Evolutionary conservation across 2,888 invertebrate genomes (phyloP).

Genomic region (Chloroclysta siterata): DNA sequence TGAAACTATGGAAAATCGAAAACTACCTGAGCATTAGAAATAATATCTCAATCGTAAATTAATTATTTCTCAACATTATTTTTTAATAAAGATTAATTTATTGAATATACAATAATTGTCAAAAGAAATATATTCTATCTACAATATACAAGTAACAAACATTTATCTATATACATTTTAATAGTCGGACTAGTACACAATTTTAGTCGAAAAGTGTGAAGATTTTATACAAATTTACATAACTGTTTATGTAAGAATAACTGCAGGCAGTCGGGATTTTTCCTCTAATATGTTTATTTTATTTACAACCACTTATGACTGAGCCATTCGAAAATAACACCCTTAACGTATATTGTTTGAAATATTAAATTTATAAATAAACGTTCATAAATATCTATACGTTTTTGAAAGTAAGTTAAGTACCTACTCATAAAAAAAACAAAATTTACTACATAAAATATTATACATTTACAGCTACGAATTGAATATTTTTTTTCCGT

Average conservation of each 20-base stretch:
- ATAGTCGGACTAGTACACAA: slow-evolving; percentile 82
- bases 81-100: slow-evolving; percentile 71
- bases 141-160: slow-evolving; percentile 85
- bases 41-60: slow-evolving; percentile 71
- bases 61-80: slow-evolving; percentile 72
- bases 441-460: slow-evolving; percentile 9
- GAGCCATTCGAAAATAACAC: neutral
- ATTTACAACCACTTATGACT: slow-evolving; percentile 23
- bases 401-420: neutral
- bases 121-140: slow-evolving; percentile 84
- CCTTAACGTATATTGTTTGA: neutral
- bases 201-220: slow-evolving; percentile 73
- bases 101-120: slow-evolving; percentile 79
- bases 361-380: neutral
- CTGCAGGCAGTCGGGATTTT: slow-evolving; percentile 56
- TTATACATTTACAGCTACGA: slow-evolving; percentile 9
- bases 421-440: neutral
- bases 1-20: slow-evolving; percentile 59
- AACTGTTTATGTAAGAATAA: slow-evolving; percentile 54
- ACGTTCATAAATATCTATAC: neutral
- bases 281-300: slow-evolving; percentile 33
- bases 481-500: slow-evolving; percentile 2
- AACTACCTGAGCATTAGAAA: slow-evolving; percentile 75
- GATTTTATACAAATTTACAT: slow-evolving; percentile 73
- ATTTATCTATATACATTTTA: slow-evolving; percentile 83